Conservation (phyloP, 2,797 vertebrate genomes). For the Melanotaenia boesemani region DNA sequence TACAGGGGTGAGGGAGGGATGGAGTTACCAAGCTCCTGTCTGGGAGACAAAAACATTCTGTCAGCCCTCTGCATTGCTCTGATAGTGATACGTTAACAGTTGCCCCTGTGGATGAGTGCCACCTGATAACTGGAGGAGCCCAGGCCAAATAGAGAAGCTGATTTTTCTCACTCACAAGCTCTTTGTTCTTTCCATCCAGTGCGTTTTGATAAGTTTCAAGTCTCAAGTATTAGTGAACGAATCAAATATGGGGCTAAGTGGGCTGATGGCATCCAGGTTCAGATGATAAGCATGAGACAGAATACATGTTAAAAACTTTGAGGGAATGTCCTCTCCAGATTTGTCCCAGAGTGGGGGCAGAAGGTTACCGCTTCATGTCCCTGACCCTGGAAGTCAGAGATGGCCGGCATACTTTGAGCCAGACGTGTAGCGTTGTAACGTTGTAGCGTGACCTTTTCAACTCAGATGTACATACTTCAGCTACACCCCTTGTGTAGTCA, state of each 20-base stretch:
- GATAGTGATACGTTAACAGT: conserved; percentile 66
- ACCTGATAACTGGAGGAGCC: conserved; percentile 51
- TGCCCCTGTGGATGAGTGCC: conserved; percentile 47
- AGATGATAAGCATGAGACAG: conserved; percentile 20
- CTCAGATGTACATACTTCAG: conserved; percentile 65
- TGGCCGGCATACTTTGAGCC: conserved; percentile 59
- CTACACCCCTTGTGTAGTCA: neutral
- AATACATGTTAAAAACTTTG: conserved; percentile 40
- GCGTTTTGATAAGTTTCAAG: conserved; percentile 37
- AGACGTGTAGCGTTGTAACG: conserved; percentile 8
- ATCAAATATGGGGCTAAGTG: conserved; percentile 21
- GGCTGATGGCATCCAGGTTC: conserved; percentile 17
- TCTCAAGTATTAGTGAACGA: conserved; percentile 15
- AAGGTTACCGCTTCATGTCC: conserved; percentile 22
- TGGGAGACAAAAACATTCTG: conserved; percentile 63
- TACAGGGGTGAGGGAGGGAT: conserved; percentile 28
- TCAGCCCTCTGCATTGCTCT: conserved; percentile 57
- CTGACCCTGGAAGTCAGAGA: conserved; percentile 43
- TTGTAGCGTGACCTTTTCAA: conserved; percentile 66
- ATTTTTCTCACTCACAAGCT: conserved; percentile 14
- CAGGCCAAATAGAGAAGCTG: conserved; percentile 27
- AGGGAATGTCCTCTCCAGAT: conserved; percentile 25
- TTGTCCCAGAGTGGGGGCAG: conserved; percentile 40
- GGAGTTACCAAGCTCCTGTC: conserved; percentile 49
- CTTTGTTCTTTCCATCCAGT: conserved; percentile 23